These are phyloP conservation scores for Rhadina sibilatrix DNA, from an alignment of 2,113 vertebrate genomes.

Conservation along the genomic window DNA sequence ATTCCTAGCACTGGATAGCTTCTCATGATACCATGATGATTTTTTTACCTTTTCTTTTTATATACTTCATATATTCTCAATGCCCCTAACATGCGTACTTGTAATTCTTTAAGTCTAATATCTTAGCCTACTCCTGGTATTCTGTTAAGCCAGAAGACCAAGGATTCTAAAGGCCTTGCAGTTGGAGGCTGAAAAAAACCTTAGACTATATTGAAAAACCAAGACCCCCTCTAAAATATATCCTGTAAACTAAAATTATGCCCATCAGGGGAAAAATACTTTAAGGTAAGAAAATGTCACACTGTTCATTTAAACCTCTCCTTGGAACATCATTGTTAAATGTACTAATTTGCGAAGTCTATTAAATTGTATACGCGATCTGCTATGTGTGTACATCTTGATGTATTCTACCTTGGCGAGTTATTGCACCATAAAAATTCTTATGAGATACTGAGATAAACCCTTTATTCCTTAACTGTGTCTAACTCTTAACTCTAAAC, in stretches of 20 bases:
- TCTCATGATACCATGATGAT: background rate
- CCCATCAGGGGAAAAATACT: background rate
- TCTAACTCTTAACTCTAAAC: background rate
- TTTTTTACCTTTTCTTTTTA: background rate
- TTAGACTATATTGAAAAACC: background rate
- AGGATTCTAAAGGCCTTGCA: background rate
- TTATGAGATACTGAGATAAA: background rate
- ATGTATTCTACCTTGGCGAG: background rate
- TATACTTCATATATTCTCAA: background rate
- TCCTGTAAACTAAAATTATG: background rate
- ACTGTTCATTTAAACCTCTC: background rate
- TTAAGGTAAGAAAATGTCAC: background rate
- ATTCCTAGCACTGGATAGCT: background rate
- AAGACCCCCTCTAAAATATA: background rate
- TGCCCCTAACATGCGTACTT: background rate
- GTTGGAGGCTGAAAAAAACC: background rate
- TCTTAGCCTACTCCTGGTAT: background rate
- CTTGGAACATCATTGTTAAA: background rate
- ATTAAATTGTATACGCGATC: accelerated
- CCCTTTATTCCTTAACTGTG: background rate
- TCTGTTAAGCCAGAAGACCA: background rate
- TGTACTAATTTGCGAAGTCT: background rate
- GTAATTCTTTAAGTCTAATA: background rate
- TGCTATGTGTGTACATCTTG: background rate
- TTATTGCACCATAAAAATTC: background rate